Evolutionary conservation across 1,140 invertebrate genomes (phyloP), one percentile per base, ranked within the genome.

Genomic region (Bombus sylvicola): DNA sequence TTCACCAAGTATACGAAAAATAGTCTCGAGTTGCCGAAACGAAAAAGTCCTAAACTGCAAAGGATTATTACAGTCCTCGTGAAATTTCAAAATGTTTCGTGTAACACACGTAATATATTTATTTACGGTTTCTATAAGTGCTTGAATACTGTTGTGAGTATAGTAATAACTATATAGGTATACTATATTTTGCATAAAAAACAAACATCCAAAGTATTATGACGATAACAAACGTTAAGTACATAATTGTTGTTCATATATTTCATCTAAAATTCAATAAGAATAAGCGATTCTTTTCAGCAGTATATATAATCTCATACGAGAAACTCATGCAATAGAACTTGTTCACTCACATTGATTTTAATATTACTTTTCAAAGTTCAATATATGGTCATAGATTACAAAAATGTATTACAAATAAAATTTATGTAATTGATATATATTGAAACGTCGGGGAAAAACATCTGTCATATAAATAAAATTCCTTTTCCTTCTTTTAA

Each of bases 381-480:
- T 62, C 59, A 62, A 66, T 18, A 66, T 34, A 66, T 31, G 18
- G 15, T 22, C 31, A 66, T 18, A 34, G 15, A 34, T 66, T 13
- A 62, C 28, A 66, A 66, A 66, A 31, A 34, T 34, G 15, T 66
- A 66, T 66, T 22, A 62, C 3, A 62, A 18, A 66, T 34, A 66
- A 34, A 66, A 66, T 66, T 66, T 66, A n/a, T 34, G 8, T 41
- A 37, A 41, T 15, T 41, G 41, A 53, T 8, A 80, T 53, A 71
- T 71, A 34, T 68, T 31, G 1, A 68, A 73, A 71, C 59, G 34
- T 47, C n/a, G 12, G 6, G 8, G 34, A 12, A 31, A 71, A 81
- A 71, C 66, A 39, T 71, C 10, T 37, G 10, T 82, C 41, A 22
- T 66, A 75, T 47, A 75, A 66, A 82, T 53, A 75, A 76, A 57